Evolutionary conservation across 2,888 invertebrate genomes (phyloP), one percentile per base, ranked within the genome.

Genomic region (Apamea monoglypha): DNA sequence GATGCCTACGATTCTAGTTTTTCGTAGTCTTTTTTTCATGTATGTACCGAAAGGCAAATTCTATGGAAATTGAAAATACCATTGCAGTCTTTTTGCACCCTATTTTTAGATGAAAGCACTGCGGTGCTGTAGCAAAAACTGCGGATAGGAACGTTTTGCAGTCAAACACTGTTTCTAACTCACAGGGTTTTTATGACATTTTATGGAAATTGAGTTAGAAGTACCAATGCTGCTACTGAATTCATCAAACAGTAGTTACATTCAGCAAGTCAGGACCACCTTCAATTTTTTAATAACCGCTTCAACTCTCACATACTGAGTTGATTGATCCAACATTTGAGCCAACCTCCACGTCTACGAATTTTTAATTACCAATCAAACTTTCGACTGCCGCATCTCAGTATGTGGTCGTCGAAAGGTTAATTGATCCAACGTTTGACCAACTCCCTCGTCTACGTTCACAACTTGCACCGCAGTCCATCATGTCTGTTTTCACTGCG

Each of bases 401-500:
- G 12, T 18, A 63, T 32, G 8, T 32, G 63, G 32, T 10, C 8
- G 3, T 32, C 18, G 21, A 21, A 63, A 63, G 32, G 32, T 32
- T 63, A 21, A 63, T 63, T 10, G 18, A 16, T 32, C 32, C 36
- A 36, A 64, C 21, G 36, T 64, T 36, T 64, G 64, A 64, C 64
- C 18, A 64, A 72, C 18, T 81, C 44, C 44, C 36, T 16, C 47
- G 56, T 71, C 74, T 63, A 21, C 47, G 74, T 78, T 76, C 71
- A 68, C 72, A 77, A 79, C 81, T 87, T 83, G 77, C 32, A 56
- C 80, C 72, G 44, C 59, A 71, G 25, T 81, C 56, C 59, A 61
- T 76, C 82, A 84, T 81, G 86, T 74, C 86, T 80, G 82, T 82
- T 87, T 83, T 81, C 82, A 68, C 83, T 87, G 74, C 80, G 81